Base-by-base conservation (phyloP, 2,113 vertebrate species). In the Serinus canaria region DNA sequence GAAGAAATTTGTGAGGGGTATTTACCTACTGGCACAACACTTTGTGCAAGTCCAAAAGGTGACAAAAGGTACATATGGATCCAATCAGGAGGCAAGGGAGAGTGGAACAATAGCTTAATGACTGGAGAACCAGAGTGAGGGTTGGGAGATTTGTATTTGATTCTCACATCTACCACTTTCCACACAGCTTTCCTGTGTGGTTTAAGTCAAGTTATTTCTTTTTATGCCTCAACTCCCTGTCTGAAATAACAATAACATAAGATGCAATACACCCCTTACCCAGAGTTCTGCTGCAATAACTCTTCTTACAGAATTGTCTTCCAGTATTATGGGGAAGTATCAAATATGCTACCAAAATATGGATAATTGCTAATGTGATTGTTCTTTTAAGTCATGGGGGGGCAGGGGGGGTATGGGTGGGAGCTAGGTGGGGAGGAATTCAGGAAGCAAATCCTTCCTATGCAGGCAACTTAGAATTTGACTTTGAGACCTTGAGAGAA, bases 201-300 rank as follows among this genome's bases (percentile, higher is more conserved):
- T 59, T 90, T 94, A 83, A 87, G 82, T 90, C 14, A 75, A 87
- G 30, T 79, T 75, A 70, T 90, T 88, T 76, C 28, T 86, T 24
- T 90, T 85, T 33, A 35, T 83, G 35, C 47, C 43, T 90, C 67
- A 70, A 41, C 30, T 95, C 37, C 30, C 21, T 90, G 10, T 90
- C 75, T 86, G 43, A 83, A 90, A 27, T 37, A 92, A 33, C 0
- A 0, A 20, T 21, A 94, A 37, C 0, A 0, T 63, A 22, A 62
- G 43, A 37, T 37, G 7, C 46, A 68, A 20, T 50, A 82, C 31
- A 19, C 11, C 9, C 20, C 39, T 89, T 58, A 60, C 33, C 44
- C 23, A 20, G 5, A 22, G 13, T 92, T 76, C n/a, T 59, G 9
- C n/a, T 39, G 46, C 18, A 8, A 31, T 53, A 35, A 55, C 15